Percentiles rank a stretch among this genome's conserved stretches.
Evolutionary conservation across 2,797 vertebrate species (phyloP).

Genomic region (Cossypha dichroa): DNA sequence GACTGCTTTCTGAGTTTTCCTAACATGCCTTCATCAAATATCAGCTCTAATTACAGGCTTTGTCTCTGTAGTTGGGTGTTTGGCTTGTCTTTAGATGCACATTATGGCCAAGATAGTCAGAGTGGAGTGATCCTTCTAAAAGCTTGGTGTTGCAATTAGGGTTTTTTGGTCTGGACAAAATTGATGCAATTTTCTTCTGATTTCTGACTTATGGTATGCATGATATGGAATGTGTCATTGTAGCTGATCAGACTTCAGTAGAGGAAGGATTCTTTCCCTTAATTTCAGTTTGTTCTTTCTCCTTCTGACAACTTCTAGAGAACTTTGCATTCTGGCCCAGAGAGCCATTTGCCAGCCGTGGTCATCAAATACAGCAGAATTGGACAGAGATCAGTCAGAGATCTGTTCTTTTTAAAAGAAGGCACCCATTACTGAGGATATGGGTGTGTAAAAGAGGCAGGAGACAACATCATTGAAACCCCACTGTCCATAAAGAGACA

Average conservation of each 20-base stretch:
- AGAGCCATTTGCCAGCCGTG: background rate
- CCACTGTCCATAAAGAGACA: background rate
- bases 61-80: background rate
- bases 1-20: background rate
- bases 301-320: background rate
- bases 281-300: background rate
- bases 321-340: background rate
- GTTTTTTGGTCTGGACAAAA: background rate
- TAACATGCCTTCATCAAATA: background rate
- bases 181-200: background rate
- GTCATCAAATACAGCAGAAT: background rate
- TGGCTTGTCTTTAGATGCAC: background rate
- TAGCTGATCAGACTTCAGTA: background rate
- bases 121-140: background rate
- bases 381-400: background rate
- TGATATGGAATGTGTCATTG: background rate
- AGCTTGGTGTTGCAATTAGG: background rate
- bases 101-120: background rate
- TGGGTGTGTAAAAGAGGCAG: background rate
- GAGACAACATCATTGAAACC: background rate
- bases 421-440: background rate
- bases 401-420: background rate
- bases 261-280: background rate
- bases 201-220: accelerated
- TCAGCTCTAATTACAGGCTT: background rate